A percentile compares a stretch with the other conserved stretches of the same genome.
These are phyloP conservation scores for Eupsilia transversa DNA, from an alignment of 2,888 invertebrate genomes.

Conservation along the genomic window DNA sequence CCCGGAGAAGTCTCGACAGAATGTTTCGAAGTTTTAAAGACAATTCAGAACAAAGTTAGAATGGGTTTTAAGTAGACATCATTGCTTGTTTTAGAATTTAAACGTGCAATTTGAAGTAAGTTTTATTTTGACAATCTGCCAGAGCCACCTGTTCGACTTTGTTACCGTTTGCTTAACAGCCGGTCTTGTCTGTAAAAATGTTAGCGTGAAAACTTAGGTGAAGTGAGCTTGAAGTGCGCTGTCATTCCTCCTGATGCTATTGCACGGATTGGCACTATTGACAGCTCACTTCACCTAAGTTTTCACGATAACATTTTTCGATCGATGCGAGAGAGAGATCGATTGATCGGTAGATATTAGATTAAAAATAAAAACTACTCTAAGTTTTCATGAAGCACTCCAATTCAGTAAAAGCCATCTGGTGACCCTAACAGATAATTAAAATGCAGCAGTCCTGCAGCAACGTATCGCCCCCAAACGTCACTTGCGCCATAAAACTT, in stretches of 20 bases:
- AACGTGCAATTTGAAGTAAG: neutral
- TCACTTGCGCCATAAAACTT: slow-evolving; percentile 83
- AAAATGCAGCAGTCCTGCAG: slow-evolving; percentile 62
- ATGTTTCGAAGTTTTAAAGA: slow-evolving; percentile 11
- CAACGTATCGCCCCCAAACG: slow-evolving; percentile 64
- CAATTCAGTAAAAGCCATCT: slow-evolving; percentile 13
- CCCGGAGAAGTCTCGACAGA: slow-evolving; percentile 10
- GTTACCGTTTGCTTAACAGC: too few relatives aligned
- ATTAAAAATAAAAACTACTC: too few relatives aligned
- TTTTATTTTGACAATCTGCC: slow-evolving; percentile 14
- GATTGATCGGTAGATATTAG: too few relatives aligned
- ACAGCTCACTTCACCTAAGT: too few relatives aligned
- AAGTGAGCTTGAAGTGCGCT: too few relatives aligned
- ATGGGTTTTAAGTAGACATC: neutral
- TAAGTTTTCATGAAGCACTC: too few relatives aligned
- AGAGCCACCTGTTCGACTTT: slow-evolving; percentile 1
- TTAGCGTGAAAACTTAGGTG: too few relatives aligned
- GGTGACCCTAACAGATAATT: slow-evolving; percentile 62
- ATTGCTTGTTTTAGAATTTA: neutral
- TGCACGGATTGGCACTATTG: too few relatives aligned
- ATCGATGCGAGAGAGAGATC: too few relatives aligned
- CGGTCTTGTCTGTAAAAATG: too few relatives aligned
- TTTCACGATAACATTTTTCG: too few relatives aligned
- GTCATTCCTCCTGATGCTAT: too few relatives aligned
- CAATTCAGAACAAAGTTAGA: slow-evolving; percentile 8